Evolutionary conservation across 2,888 invertebrate genomes (phyloP), one percentile per base, ranked within the genome.

Genomic region (Chalcis sispes): DNA sequence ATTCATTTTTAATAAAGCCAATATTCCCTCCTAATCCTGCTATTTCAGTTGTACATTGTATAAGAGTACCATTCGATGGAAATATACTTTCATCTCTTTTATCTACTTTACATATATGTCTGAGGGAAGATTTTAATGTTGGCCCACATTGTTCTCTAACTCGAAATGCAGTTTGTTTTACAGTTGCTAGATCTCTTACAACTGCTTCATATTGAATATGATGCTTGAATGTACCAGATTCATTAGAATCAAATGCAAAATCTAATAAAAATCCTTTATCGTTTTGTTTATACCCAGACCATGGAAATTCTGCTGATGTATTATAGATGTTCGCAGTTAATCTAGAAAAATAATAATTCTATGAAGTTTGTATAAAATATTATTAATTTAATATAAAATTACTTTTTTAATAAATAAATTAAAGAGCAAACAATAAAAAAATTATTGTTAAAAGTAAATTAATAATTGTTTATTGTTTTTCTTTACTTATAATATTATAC

Each of bases 11-110:
- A 32, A 96, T 86, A 87, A 96, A 97, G 18, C 95, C 94, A n/a
- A 97, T 93, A 86, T 97, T 95, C 1, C 99, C 99, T 10, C 98
- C 98, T 5, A 98, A 87, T 0, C 97, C 93, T 29, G 98, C 96
- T 83, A 95, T 91, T 89, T 99, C 98, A 82, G 95, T 93, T 4
- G 92, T 92, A 77, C 95, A 90, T 89, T 94, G 94, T 5, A 95
- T 88, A 80, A 94, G 90, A 5, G 92, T 88, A 3, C 98, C 98
- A 52, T 90, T 89, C 7, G 92, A 92, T 2, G 98, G 97, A 88
- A 98, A 95, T 73, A 97, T 93, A 2, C 90, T 88, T 82, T 93
- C 94, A 88, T 98, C 96, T 77, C 98, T 91, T 75, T 92, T 92
- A 89, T 98, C 98, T 73, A 94, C 92, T 0, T 93, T 90, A 78